Evolutionary conservation across 2,113 vertebrate genomes (phyloP).

Genomic region (Neoarius graeffei): DNA sequence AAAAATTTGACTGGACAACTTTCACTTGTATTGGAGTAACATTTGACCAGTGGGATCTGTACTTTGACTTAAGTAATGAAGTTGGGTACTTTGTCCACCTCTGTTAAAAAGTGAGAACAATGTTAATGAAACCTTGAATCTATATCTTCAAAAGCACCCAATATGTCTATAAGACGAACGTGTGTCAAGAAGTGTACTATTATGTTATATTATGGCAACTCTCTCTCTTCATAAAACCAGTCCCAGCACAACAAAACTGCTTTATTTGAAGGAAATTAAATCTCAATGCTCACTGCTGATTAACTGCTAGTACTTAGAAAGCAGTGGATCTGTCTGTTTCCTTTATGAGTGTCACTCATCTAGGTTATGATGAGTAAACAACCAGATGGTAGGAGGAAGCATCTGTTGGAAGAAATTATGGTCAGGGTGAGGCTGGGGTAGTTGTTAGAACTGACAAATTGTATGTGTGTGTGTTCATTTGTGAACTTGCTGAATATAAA

Average conservation of each 20-base stretch:
- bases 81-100: too few relatives aligned
- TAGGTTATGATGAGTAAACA: conserved; percentile 35
- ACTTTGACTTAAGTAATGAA: too few relatives aligned
- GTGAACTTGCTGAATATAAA: not conserved
- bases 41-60: too few relatives aligned
- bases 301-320: conserved; percentile 10
- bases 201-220: not conserved
- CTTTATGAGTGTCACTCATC: conserved; percentile 21
- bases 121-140: not conserved
- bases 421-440: conserved; percentile 27
- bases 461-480: conserved; percentile 21
- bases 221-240: not conserved
- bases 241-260: not conserved
- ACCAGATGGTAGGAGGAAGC: conserved; percentile 41
- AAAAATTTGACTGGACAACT: too few relatives aligned
- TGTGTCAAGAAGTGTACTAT: not conserved
- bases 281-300: conserved; percentile 1
- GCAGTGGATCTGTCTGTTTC: conserved; percentile 15
- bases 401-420: conserved; percentile 35
- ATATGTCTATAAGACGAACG: not conserved
- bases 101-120: not conserved
- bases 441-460: conserved; percentile 22
- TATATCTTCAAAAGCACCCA: not conserved
- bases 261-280: conserved; percentile 6
- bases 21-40: too few relatives aligned